Evolutionary conservation across 2,888 invertebrate species (phyloP).

Genomic region (Cryptosula pallasiana): DNA sequence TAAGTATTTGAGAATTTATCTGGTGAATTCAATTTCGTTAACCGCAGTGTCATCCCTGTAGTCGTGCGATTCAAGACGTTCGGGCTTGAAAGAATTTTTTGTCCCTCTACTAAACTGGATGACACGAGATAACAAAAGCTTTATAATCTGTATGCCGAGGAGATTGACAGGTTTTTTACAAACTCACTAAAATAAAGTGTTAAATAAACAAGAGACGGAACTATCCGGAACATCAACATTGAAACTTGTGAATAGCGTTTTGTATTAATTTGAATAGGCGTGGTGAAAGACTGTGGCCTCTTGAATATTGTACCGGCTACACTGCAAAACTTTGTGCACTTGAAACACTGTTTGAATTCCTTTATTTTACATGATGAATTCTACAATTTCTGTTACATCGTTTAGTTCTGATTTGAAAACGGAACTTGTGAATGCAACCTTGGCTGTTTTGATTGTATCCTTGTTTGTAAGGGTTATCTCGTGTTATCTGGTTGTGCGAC

Average conservation of each 20-base stretch:
- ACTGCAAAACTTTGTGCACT: no score
- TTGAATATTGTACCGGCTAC: no score
- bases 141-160: not conserved
- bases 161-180: constrained; percentile 3
- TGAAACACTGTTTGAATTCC: no score
- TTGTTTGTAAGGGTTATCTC: not conserved
- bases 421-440: no score
- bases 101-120: not conserved
- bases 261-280: not conserved
- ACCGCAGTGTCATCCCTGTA: not conserved
- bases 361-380: no score
- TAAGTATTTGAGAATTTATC: no score
- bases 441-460: not conserved
- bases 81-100: not conserved
- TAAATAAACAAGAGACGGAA: constrained; percentile 16
- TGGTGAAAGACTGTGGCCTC: no score
- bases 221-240: constrained; percentile 22
- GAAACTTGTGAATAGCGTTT: not conserved
- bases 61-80: not conserved
- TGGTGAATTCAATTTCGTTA: no score
- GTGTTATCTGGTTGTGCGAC: no score
- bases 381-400: no score
- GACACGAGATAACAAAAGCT: constrained; percentile 1
- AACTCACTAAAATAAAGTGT: constrained; percentile 15
- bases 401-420: no score